Evolutionary conservation across 2,888 invertebrate species (phyloP).

Genomic region (Agrypnus murinus): DNA sequence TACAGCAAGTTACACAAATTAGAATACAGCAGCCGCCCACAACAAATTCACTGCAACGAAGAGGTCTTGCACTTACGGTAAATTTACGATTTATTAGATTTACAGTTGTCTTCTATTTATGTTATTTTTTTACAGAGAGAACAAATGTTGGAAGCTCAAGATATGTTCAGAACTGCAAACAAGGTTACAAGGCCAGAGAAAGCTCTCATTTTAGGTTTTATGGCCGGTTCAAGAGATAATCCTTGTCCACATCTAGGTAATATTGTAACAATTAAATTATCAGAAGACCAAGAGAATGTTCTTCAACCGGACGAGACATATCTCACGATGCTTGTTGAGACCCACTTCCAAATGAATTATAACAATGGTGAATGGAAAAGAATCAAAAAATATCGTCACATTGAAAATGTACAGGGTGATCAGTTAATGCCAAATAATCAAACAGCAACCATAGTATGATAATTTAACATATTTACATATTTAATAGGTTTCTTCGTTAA

Average conservation of each 20-base stretch:
- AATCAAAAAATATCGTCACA: constrained; percentile 90
- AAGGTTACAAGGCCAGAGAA: constrained; percentile 97
- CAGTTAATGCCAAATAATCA: constrained; percentile 66
- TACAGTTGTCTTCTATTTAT: neutral
- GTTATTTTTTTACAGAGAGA: constrained; percentile 83
- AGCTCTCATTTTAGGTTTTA: constrained; percentile 97
- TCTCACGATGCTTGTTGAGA: constrained; percentile 88
- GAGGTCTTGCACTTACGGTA: constrained; percentile 83
- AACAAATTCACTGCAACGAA: constrained; percentile 74
- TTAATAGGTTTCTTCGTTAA: constrained; percentile 9
- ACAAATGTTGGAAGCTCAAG: constrained; percentile 97
- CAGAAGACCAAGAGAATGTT: constrained; percentile 92
- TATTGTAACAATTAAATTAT: constrained; percentile 95
- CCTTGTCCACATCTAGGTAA: constrained; percentile 98
- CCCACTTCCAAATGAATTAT: constrained; percentile 99
- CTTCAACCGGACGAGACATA: constrained; percentile 89
- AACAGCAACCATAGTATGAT: constrained; percentile 63
- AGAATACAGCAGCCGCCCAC: constrained; percentile 74
- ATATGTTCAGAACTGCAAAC: constrained; percentile 97
- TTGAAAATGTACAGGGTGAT: constrained; percentile 73
- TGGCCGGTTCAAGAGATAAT: constrained; percentile 98
- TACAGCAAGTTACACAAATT: constrained; percentile 74
- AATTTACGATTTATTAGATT: too few species aligned
- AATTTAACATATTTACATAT: constrained; percentile 14
- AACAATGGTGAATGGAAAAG: constrained; percentile 98